Conservation (phyloP, 2,113 vertebrate genomes). For the Lanius collurio region DNA sequence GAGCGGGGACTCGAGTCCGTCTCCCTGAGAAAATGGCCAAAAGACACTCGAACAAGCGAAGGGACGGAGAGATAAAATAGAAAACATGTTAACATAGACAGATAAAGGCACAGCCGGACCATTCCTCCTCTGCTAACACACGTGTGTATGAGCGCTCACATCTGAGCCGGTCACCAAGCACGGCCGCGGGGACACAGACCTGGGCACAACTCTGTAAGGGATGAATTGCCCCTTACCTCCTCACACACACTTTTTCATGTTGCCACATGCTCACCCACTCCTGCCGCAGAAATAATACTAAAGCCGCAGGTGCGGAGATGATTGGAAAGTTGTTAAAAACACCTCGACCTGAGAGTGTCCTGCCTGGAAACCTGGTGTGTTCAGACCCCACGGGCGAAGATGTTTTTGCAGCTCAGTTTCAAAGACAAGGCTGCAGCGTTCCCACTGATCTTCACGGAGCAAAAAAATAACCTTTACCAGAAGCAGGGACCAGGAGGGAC, state of each 20-base stretch:
- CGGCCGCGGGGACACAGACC: not conserved
- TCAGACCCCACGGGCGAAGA: not conserved
- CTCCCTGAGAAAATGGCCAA: not conserved
- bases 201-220: not conserved
- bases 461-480: conserved; percentile 29
- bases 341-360: conserved; percentile 6
- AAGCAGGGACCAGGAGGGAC: not conserved
- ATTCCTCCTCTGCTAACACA: not conserved
- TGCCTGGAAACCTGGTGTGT: not conserved
- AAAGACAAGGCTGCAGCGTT: conserved; percentile 34
- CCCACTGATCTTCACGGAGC: conserved; percentile 19
- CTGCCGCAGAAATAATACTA: not conserved
- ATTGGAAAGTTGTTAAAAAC: conserved; percentile 56
- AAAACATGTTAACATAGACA: not conserved
- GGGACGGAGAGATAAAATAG: not conserved
- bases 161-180: not conserved
- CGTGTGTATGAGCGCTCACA: not conserved
- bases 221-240: not conserved
- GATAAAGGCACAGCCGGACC: not conserved
- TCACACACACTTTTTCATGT: not conserved
- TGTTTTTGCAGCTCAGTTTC: conserved; percentile 7
- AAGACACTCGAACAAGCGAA: not conserved
- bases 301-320: conserved; percentile 64
- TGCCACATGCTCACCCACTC: not conserved
- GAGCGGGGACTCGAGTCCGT: not conserved